Base-by-base conservation (phyloP, 2,888 invertebrate species). In the Dryococelus australis region DNA sequence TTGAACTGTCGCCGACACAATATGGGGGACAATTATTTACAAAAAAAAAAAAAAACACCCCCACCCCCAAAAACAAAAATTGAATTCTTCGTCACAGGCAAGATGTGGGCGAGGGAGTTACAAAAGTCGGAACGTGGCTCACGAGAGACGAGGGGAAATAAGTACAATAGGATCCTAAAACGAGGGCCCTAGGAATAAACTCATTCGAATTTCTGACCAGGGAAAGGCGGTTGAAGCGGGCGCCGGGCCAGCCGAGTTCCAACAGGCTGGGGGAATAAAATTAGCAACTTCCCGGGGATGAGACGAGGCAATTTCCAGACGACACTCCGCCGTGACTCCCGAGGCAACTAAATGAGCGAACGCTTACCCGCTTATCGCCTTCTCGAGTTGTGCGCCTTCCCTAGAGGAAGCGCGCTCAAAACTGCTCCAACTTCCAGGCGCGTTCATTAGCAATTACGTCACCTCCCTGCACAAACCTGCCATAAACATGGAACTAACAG, bases 201-300 rank as follows among this genome's bases (percentile, higher is more conserved):
- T 65, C 16, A 65, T 65, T 65, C 65, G 16, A 65, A 65, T 65
- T 65, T 65, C 65, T 20, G 65, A 12, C 65, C 65, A 24, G 20
- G 65, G 65, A 47, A 47, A 47, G 65, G 16, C 65, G 65, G 65
- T 24, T 20, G 16, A 12, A 12, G 47, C 12, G 47, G 47, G 47
- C 47, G 47, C 47, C 6, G 47, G 47, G 47, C 47, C 47, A 47
- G 47, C 6, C 47, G 47, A 47, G 47, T 47, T 47, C 47, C 47
- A 47, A 47, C 47, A 47, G 47, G 47, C 47, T 12, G 47, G 12
- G 47, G 65, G 65, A 65, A 65, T 65, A 65, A 65, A 65, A 65
- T 65, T 65, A 65, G 65, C 65, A 65, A 65, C 65, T 65, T 65
- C 65, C 65, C 65, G 16, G n/a, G 20, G 65, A 65, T 65, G 65